Evolutionary conservation across 1,140 invertebrate genomes (phyloP).

Genomic region (Lasaia peninsularis): DNA sequence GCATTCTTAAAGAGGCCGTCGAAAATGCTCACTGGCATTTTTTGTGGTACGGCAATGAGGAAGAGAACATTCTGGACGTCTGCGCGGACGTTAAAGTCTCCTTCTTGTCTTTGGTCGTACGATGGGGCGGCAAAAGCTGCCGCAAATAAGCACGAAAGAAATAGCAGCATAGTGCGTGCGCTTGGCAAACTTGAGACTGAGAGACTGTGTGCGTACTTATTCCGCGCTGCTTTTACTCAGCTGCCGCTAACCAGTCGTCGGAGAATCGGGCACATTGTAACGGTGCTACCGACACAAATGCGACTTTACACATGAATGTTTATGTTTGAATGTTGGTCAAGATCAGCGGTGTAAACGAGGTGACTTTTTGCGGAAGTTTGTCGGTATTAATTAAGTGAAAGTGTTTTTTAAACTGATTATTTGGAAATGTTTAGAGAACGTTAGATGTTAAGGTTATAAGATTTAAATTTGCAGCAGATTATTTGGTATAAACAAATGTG

Average conservation of each 20-base stretch:
- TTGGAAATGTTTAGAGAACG: no score
- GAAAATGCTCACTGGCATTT: conserved; percentile 52
- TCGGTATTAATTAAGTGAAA: neutral
- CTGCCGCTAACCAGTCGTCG: conserved; percentile 55
- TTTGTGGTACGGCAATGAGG: conserved; percentile 77
- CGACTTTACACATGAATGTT: conserved; percentile 22
- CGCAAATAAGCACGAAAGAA: conserved; percentile 36
- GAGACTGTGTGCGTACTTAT: conserved; percentile 45
- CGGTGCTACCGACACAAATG: conserved; percentile 59
- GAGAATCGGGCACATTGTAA: conserved; percentile 67
- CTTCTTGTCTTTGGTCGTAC: conserved; percentile 80
- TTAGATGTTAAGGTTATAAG: no score
- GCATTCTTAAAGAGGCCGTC: conserved; percentile 42
- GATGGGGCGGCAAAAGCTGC: conserved; percentile 83
- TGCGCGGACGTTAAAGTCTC: conserved; percentile 80
- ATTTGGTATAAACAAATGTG: no score
- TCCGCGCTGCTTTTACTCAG: conserved; percentile 63
- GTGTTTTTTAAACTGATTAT: neutral
- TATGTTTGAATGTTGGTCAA: neutral
- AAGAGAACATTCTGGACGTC: conserved; percentile 82
- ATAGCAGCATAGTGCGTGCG: conserved; percentile 55
- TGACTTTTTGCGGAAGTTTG: neutral
- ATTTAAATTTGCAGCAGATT: no score
- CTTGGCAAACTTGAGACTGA: conserved; percentile 27
- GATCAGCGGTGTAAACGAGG: neutral